Evolutionary conservation across 2,113 vertebrate genomes (phyloP), one percentile per base, ranked within the genome.

Genomic region (Brachionichthys hirsutus): DNA sequence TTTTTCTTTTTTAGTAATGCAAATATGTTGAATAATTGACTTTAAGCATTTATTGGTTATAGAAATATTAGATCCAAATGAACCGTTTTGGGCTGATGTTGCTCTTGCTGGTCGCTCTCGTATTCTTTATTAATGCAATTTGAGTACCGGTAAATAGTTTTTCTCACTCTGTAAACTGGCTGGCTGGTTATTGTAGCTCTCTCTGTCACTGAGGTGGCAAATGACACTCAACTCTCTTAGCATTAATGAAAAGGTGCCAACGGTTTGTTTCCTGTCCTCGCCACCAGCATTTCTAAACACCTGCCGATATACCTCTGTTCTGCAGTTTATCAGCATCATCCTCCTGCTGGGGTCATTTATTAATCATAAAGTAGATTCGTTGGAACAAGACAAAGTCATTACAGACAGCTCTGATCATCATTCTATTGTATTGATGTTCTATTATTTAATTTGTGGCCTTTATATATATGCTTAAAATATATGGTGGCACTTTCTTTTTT

Each of bases 221-320:
- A 83, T 67, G 51, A 47, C 78, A 58, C 61, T 69, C 51, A 35
- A 3, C 54, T 73, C 66, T 60, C 54, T 88, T 85, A 83, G 73
- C 79, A 77, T 87, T 84, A 69, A 78, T 81, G 57, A 72, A 67
- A 57, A 73, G 73, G 81, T 65, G 82, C 73, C 75, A 86, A 55
- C 22, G 22, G 66, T 63, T 76, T 73, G 74, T 71, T 85, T 87
- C 85, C 79, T 74, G 38, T 80, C 24, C 61, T 67, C 70, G 70
- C 78, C 78, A 80, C 74, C 73, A 61, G 59, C 2, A 5, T 34
- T 51, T 67, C 30, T 66, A 13, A 49, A 55, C n/a, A 62, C 16
- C 50, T 49, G 60, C 42, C 67, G 76, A 58, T 14, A n/a, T 22
- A n/a, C n/a, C 40, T 60, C 45, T 15, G 42, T 15, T 15, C 57